Base-by-base conservation (phyloP, 2,113 vertebrate genomes). In the Andinoacara biseriatus region DNA sequence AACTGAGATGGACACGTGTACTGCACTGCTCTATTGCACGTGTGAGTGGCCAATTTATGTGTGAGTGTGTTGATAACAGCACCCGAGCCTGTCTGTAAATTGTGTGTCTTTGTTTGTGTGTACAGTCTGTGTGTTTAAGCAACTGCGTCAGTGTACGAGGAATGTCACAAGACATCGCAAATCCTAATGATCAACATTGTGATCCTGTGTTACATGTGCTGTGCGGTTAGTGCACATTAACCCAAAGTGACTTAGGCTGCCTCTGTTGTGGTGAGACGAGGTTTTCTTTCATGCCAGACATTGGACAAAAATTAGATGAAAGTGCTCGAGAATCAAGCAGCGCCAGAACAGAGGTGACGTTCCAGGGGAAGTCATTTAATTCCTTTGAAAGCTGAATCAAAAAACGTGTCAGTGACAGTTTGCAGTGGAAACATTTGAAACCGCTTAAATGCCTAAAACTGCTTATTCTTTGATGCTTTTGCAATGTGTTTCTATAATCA, bases 131-230 rank as follows among this genome's bases (percentile, higher is more conserved):
- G 76, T 74, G 78, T 80, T 65, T 67, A 60, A 63, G 54, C 63
- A 61, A 80, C 80, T 58, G 58, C 74, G 85, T 90, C 79, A 87
- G 77, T 17, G 4, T 60, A 86, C 31, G 52, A 81, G 91, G 91
- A 92, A 94, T 94, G 87, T 93, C 43, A 89, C 88, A 76, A 40
- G 83, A 88, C 83, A 85, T 69, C 43, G 93, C 77, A 84, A 94
- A 87, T 88, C 84, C 90, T 87, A 80, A 91, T 84, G 86, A 92
- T 94, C 87, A 91, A 91, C 89, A 84, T 86, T 2, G 86, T 81
- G 82, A 88, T 88, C 79, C 87, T 84, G 86, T 84, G 88, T 84
- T 81, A 90, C 83, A 80, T 89, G 84, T 87, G 83, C 83, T 80
- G 79, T 22, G 17, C 54, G 76, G 65, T 89, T 59, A 35, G 35